A percentile compares a stretch with the other conserved stretches of the same genome.
Conservation (phyloP, 1,140 invertebrate species). For the Pissodes strobi region DNA sequence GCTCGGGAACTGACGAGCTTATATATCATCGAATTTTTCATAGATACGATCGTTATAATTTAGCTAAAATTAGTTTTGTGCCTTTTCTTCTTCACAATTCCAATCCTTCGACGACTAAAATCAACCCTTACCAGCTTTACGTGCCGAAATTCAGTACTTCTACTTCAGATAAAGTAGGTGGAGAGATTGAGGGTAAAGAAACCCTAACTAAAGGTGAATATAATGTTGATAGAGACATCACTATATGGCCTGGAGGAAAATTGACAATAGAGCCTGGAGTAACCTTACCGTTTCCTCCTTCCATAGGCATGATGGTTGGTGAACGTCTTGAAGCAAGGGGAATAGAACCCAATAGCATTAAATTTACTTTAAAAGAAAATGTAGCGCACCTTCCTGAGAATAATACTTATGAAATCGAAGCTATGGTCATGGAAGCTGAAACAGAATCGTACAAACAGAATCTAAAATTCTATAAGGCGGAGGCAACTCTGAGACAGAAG, state of each 20-base stretch:
- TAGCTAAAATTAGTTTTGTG: conserved; percentile 84
- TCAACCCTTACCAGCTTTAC: conserved; percentile 71
- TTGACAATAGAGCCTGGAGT: conserved; percentile 86
- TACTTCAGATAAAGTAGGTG: conserved; percentile 74
- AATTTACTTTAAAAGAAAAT: conserved; percentile 78
- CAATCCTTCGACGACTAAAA: conserved; percentile 79
- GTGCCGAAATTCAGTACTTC: conserved; percentile 76
- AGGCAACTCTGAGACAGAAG: conserved; percentile 74
- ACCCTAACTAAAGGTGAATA: conserved; percentile 79
- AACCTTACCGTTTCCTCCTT: conserved; percentile 82
- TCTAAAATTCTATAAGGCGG: conserved; percentile 71
- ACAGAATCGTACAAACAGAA: conserved; percentile 61
- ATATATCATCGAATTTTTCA: conserved; percentile 85
- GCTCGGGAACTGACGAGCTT: conserved; percentile 73
- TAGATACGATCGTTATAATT: conserved; percentile 88
- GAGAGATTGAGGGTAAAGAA: conserved; percentile 87
- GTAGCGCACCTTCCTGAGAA: conserved; percentile 66
- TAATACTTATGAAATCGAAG: conserved; percentile 63
- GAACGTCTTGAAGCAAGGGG: conserved; percentile 85
- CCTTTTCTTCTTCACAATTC: conserved; percentile 84
- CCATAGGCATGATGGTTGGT: conserved; percentile 95
- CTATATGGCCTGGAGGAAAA: conserved; percentile 84
- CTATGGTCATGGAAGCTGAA: conserved; percentile 56
- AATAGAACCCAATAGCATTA: conserved; percentile 73
- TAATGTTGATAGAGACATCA: conserved; percentile 86